Base-by-base conservation (phyloP, 2,113 vertebrate genomes). In the Hucho hucho region DNA sequence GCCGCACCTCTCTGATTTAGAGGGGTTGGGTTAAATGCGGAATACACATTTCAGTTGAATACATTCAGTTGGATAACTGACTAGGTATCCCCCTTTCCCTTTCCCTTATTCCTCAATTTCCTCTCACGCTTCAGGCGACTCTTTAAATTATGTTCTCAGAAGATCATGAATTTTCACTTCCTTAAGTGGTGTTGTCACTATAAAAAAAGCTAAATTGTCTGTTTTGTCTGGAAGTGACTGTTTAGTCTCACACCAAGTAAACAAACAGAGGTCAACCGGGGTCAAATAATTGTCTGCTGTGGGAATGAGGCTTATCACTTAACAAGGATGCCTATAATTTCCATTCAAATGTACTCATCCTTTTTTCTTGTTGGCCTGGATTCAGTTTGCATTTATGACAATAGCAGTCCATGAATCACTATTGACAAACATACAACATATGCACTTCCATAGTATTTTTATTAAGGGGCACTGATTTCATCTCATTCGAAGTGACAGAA, bases 171-270 rank as follows among this genome's bases (percentile, higher is more conserved):
- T 43, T 43, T 43, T 11, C 9, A 43, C 37, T 43, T 11, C 37
- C 11, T 43, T 2, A 37, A 37, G 37, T 37, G 37, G 7, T 37
- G 37, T 37, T 37, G 37, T 37, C 37, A 43, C 37, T 43, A 43
- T 9, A 43, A 43, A 43, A 43, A 43, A 1, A 43, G 37, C 37
- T 37, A 9, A 9, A 37, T 37, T 37, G 1, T 56, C 18, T 56
- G 18, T 20, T 56, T 56, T 56, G 49, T 56, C 49, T 56, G 49
- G 13, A 20, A 14, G 14, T 5, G 53, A 56, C 14, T 56, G 13
- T 77, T 49, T 63, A 58, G 2, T 47, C 59, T 66, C 46, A 49
- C 16, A 4, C 65, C n/a, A 67, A 61, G 47, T 64, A 69, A 64
- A 73, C 43, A 61, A 68, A 46, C 66, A 43, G 32, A 20, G 14